Base-by-base conservation (phyloP, 2,113 vertebrate species). In the Poicephalus gulielmi region DNA sequence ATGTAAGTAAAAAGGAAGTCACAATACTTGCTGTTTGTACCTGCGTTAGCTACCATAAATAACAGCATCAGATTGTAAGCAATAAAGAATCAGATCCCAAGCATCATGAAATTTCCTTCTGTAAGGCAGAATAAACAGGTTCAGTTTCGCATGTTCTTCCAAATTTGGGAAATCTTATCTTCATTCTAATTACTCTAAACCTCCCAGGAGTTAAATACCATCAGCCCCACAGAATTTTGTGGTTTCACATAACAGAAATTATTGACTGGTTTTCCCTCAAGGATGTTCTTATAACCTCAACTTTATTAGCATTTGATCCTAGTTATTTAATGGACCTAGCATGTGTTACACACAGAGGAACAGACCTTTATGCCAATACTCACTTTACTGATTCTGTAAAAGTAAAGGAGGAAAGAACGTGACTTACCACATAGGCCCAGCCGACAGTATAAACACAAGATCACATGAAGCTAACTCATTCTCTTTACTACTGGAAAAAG, bases 401-500 rank as follows among this genome's bases (percentile, higher is more conserved):
- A 89, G 13, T 18, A 43, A 53, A 70, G 55, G 46, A 64, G 18
- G 20, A 92, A 93, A 93, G 69, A 86, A 83, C 0, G 0, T 63
- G 17, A 80, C 70, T 81, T 85, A 60, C 24, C 55, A 79, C n/a
- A 37, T 4, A 76, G 49, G 44, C 25, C 20, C 31, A 69, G 44
- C 9, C 64, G 57, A 90, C 18, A 77, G 46, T 35, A 86, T 86
- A 90, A 96, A 87, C 52, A 55, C 9, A 23, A 87, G 68, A 90
- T 68, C 53, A 43, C 83, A 74, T 80, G 50, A 76, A 71, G 64
- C n/a, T 46, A 96, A 37, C 20, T 73, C 24, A 47, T 67, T 87
- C 66, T 93, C 57, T 87, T 79, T 92, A 83, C n/a, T 74, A 81
- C 55, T 77, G 73, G 50, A 88, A 94, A 93, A 96, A 80, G 39